Conservation (phyloP, 2,888 invertebrate genomes). For the Podotricha telesiphe region DNA sequence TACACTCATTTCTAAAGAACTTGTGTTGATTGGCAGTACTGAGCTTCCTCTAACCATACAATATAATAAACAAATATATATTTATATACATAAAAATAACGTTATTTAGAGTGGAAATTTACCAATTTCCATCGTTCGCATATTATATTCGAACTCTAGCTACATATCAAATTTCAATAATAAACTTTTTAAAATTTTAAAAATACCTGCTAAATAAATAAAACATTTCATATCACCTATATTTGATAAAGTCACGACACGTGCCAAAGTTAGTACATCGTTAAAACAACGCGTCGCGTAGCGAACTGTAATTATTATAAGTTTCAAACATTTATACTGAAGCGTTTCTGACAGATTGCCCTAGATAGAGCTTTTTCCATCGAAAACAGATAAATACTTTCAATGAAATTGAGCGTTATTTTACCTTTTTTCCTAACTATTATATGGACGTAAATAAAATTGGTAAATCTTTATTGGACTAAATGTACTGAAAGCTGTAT, state of each 20-base stretch:
- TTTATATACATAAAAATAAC: no score
- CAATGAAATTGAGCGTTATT: slow-evolving; percentile 4
- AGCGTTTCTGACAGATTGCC: slow-evolving; percentile 11
- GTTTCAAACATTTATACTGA: slow-evolving; percentile 28
- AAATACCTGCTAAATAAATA: background rate
- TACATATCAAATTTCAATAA: no score
- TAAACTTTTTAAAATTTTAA: no score
- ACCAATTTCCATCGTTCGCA: background rate
- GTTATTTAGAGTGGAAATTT: no score
- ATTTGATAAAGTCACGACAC: slow-evolving; percentile 23
- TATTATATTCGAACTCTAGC: background rate
- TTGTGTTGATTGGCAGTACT: no score
- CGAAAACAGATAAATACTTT: background rate
- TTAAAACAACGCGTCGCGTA: slow-evolving; percentile 32
- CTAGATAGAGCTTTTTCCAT: background rate
- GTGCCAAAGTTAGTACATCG: slow-evolving; percentile 32
- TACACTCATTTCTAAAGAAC: no score
- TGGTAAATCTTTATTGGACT: background rate
- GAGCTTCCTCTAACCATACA: no score
- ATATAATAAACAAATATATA: no score
- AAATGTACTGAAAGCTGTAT: slow-evolving; percentile 1
- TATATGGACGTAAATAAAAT: background rate
- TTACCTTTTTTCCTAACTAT: background rate
- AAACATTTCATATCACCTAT: background rate
- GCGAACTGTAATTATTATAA: slow-evolving; percentile 34